A percentile compares a stretch with the other conserved stretches of the same genome.
Conservation (phyloP, 2,113 vertebrate genomes). For the Xiphophorus maculatus region DNA sequence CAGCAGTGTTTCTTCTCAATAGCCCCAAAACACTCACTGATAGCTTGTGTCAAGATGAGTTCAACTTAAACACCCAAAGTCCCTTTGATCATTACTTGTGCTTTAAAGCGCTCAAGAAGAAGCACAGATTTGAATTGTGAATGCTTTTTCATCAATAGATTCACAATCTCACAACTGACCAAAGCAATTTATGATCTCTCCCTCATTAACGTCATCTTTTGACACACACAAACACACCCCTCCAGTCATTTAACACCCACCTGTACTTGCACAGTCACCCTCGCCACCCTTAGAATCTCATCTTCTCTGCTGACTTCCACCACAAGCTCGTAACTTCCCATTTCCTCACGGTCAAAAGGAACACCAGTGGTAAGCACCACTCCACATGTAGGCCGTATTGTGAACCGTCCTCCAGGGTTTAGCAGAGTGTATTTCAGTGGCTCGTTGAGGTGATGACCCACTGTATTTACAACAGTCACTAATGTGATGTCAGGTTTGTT, state of each 20-base stretch:
- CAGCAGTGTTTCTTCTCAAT: background rate
- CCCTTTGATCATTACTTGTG: background rate
- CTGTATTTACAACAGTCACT: conserved; percentile 87
- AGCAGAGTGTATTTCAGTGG: conserved; percentile 91
- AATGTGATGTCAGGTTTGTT: conserved; percentile 86
- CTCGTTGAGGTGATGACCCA: conserved; percentile 92
- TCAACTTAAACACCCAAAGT: background rate
- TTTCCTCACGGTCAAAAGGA: conserved; percentile 92
- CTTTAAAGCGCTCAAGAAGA: background rate
- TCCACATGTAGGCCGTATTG: conserved; percentile 90
- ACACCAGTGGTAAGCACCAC: conserved; percentile 90
- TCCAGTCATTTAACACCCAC: conserved; percentile 75
- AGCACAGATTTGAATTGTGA: background rate
- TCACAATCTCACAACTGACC: background rate
- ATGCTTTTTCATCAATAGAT: background rate
- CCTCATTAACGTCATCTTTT: background rate
- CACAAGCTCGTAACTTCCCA: conserved; percentile 89
- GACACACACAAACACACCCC: background rate
- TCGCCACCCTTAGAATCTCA: conserved; percentile 88
- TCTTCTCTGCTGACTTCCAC: conserved; percentile 92
- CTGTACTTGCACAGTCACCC: conserved; percentile 89
- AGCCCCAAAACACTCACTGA: background rate
- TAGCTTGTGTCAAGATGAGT: background rate
- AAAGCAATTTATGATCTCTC: background rate
- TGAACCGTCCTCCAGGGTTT: conserved; percentile 92